Evolutionary conservation across 2,797 vertebrate species (phyloP), one percentile per base, ranked within the genome.

Genomic region (Typhlichthys subterraneus): DNA sequence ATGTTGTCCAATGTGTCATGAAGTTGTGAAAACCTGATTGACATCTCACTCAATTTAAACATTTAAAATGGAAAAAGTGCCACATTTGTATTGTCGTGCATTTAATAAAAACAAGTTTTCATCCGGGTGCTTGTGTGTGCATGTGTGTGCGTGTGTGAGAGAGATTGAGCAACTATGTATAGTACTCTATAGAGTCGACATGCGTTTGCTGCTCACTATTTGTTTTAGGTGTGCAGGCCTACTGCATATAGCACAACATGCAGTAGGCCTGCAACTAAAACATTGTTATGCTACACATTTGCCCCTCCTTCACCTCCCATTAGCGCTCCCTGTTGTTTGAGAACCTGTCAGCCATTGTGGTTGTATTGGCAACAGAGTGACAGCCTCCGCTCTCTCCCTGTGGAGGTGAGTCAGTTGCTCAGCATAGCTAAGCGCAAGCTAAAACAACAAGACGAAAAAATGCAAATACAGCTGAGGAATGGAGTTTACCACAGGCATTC

Each of bases 401-500:
- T 33, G 53, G 59, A 10, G 51, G 51, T 45, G 59, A 72, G 69
- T 64, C 54, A 14, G 45, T 64, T 62, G 68, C 70, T 67, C 58
- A 84, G 68, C 69, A 45, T 57, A 84, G 80, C 80, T 83, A 53
- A 85, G 85, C 78, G 67, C 73, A 65, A 77, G 82, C 83, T 87
- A 81, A 92, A 91, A 90, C 78, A 92, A 91, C 89, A 89, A 77
- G 74, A 76, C 78, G 55, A 50, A 81, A 65, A 88, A 85, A 92
- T 86, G 83, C 86, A 85, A 90, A 89, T 88, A 69, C 57, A 72
- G 67, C 73, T 79, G 45, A 62, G 65, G 70, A 74, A 68, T 56
- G 52, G 66, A 61, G 54, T 52, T 60, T 65, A 64, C 76, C 57
- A 5, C 72, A 72, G 77, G 70, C 57, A 64, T 67, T 75, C 61